Evolutionary conservation across 2,888 invertebrate genomes (phyloP), one percentile per base, ranked within the genome.

Genomic region (Caenorhabditis sp.): DNA sequence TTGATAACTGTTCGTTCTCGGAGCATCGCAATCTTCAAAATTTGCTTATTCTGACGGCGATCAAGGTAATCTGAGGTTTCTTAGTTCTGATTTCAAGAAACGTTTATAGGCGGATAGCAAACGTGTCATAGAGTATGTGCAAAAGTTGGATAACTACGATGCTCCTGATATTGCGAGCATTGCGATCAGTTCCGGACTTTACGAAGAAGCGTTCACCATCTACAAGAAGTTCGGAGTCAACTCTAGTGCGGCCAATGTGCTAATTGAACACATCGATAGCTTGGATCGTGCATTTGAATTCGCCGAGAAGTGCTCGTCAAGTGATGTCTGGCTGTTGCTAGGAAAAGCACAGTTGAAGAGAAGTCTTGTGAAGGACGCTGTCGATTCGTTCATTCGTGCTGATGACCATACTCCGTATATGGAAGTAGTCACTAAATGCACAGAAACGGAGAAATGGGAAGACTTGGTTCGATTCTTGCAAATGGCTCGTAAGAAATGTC

Each of bases 181-280:
- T 89, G 99, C 99, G 65, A 98, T 99, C 92, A 96, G 96, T 92
- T 97, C 96, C 92, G 96, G 98, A 90, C 93, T 99, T 62, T 99
- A 96, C 92, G 99, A 99, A 92, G 99, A 99, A 93, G 99, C 99
- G 0, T 99, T 99, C 92, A 98, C 99, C 6, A 99, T 99, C 90
- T 99, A 98, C 94, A 98, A 97, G 94, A 99, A 99, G 93, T 99
- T 99, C 92, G 99, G 99, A 92, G 99, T 99, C 84, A 99, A 99
- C 93, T 97, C 98, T 0, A 98, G 97, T 0, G 99, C 99, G 82
- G 97, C 99, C 90, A 97, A 98, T 94, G 96, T 98, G 70, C 94
- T 99, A 87, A 98, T 99, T 89, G 98, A 99, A 91, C 96, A 99
- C 93, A 97, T 99, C 51, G 95, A 95, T 90, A 98, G 99, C 92